Base-by-base conservation (phyloP, 2,113 vertebrate species). In the Sinocyclocheilus grahami region DNA sequence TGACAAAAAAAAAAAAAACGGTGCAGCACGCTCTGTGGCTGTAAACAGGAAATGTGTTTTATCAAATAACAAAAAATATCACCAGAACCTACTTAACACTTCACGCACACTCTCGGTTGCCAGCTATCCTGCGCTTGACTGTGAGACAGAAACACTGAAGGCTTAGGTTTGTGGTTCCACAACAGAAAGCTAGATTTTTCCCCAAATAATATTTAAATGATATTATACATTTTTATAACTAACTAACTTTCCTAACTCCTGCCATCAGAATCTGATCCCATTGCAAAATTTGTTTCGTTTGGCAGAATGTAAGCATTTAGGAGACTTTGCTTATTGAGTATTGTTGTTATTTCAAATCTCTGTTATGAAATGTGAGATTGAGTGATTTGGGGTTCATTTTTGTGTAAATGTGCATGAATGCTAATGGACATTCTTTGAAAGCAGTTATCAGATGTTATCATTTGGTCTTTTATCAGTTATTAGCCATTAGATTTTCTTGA, bases 201-300 rank as follows among this genome's bases (percentile, higher is more conserved):
- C 96, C 94, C 89, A 86, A 94, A 90, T 92, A 93, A 87, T 92
- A 95, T 84, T 94, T 89, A 93, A 89, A 92, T 94, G 93, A 95
- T 93, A 82, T 95, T 95, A 95, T 96, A 96, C 95, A 94, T 93
- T 94, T 96, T 96, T 76, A 93, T 95, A 94, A 95, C 96, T 94
- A 95, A 96, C 96, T 94, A 95, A 96, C 95, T 96, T 96, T 92
- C 94, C 95, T 96, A 93, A 92, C 85, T 94, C 90, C 94, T 89
- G 92, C 91, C 94, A 93, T 95, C 93, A 94, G 91, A 94, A 95
- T 95, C 94, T 96, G 95, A 95, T 94, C 94, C 95, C 94, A 96
- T 95, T 94, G 95, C 92, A 90, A 92, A 94, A 93, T 94, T n/a
- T 94, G 30, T 97, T 97, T 96, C 93, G 90, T 89, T 94, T 97